A percentile compares a stretch with the other conserved stretches of the same genome.
phyloP scores from a whole-genome alignment of 2,113 vertebrate genomes.

The Apodemus speciosus region DNA sequence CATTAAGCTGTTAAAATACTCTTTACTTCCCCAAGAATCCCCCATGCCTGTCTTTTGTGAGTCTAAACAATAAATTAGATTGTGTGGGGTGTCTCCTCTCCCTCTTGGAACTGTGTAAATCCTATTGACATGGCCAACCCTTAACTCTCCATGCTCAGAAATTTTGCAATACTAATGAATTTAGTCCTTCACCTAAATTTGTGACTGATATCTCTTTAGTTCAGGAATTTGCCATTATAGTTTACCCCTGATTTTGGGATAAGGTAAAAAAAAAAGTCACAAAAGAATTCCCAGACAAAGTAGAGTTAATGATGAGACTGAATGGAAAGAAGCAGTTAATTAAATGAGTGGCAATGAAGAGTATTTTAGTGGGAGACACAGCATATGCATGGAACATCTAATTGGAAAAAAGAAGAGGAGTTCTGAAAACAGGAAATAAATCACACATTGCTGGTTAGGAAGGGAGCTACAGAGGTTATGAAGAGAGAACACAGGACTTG shows the following conservation, averaged over 20 bases:
- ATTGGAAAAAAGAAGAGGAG: background rate
- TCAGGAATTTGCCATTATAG: background rate
- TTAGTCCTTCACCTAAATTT: background rate
- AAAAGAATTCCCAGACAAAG: background rate
- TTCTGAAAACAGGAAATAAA: background rate
- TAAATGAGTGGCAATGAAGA: background rate
- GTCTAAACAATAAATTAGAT: background rate
- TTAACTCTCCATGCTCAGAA: background rate
- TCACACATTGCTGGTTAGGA: background rate
- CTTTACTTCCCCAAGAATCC: background rate
- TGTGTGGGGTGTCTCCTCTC: background rate
- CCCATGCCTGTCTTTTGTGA: background rate
- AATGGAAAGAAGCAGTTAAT: constrained; percentile 9
- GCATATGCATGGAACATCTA: background rate
- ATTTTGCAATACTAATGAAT: background rate
- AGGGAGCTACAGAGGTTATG: background rate
- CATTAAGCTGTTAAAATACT: background rate
- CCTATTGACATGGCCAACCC: fast-evolving
- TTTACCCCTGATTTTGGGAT: background rate
- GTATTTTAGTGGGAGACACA: background rate
- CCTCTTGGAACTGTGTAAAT: background rate
- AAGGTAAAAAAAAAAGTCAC: background rate
- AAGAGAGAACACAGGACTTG: background rate
- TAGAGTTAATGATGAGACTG: background rate
- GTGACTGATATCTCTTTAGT: background rate